Percentiles rank a stretch among this genome's conserved stretches.
phyloP scores from a whole-genome alignment of 1,140 invertebrate genomes.

The Drosophila triauraria region DNA sequence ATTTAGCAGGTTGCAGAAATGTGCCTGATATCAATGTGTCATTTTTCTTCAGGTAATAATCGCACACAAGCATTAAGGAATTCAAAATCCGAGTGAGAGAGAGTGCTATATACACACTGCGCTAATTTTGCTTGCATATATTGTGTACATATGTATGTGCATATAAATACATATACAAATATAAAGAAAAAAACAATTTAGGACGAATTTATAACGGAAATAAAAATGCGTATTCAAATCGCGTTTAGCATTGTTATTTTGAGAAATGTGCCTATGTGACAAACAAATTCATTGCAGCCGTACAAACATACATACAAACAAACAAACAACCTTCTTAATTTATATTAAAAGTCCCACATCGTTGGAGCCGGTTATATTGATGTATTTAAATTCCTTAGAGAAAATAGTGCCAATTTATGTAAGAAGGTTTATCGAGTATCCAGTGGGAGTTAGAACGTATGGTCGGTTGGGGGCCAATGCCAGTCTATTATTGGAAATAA shows the following conservation, averaged over 20 bases:
- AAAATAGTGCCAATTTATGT: conserved; percentile 37
- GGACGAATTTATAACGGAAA: conserved; percentile 28
- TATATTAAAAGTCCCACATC: conserved; percentile 13
- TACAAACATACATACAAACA: neutral
- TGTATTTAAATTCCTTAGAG: conserved; percentile 13
- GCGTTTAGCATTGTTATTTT: conserved; percentile 3
- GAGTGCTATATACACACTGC: conserved; percentile 28
- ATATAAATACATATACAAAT: conserved; percentile 17
- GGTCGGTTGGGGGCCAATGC: conserved; percentile 4
- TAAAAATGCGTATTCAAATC: conserved; percentile 6
- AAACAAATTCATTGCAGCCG: conserved; percentile 19
- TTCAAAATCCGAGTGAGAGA: neutral
- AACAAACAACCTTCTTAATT: conserved; percentile 31
- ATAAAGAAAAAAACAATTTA: conserved; percentile 41
- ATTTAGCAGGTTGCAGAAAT: conserved; percentile 40
- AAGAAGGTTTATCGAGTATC: conserved; percentile 16
- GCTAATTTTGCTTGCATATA: conserved; percentile 34
- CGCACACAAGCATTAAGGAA: neutral
- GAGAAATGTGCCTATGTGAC: conserved; percentile 17
- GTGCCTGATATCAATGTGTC: conserved; percentile 42
- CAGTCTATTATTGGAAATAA: conserved; percentile 2
- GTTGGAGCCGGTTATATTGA: conserved; percentile 35
- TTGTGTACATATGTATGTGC: conserved; percentile 24
- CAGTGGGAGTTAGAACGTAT: conserved; percentile 26
- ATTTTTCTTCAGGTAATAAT: conserved; percentile 44